phyloP scores from a whole-genome alignment of 1,140 invertebrate genomes.

The Ostrea denselamellosa region DNA sequence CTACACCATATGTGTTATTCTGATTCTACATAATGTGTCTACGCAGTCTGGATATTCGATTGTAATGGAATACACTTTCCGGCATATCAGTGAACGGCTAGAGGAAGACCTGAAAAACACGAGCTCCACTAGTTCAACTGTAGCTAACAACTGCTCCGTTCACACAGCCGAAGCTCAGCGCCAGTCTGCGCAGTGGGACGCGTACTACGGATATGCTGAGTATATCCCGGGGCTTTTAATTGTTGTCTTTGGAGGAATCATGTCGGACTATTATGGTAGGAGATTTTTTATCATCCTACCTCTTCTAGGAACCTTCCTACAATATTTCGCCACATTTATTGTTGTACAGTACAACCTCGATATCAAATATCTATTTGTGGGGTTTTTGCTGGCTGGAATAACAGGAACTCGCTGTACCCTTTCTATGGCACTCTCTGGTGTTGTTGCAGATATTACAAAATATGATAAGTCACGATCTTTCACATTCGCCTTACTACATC shows the following conservation, averaged over 20 bases:
- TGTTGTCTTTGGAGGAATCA: background rate
- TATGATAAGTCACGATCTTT: background rate
- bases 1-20: background rate
- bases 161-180: background rate
- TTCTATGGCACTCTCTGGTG: background rate
- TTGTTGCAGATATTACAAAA: background rate
- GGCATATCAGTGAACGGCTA: background rate
- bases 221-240: background rate
- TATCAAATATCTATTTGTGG: background rate
- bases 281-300: slow-evolving; percentile 13
- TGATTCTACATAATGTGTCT: background rate
- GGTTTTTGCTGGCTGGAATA: background rate
- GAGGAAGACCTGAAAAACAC: background rate
- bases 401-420: background rate
- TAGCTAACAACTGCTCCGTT: background rate
- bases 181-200: slow-evolving; percentile 14
- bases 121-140: background rate
- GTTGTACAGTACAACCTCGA: background rate
- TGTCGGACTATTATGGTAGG: slow-evolving; percentile 27
- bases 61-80: background rate
- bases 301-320: slow-evolving; percentile 5
- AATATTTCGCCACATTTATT: slow-evolving; percentile 14
- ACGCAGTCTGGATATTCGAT: background rate
- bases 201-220: background rate
- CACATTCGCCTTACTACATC: background rate